phyloP scores from a whole-genome alignment of 1,140 invertebrate genomes.

The Atopsyche davidsoni region DNA sequence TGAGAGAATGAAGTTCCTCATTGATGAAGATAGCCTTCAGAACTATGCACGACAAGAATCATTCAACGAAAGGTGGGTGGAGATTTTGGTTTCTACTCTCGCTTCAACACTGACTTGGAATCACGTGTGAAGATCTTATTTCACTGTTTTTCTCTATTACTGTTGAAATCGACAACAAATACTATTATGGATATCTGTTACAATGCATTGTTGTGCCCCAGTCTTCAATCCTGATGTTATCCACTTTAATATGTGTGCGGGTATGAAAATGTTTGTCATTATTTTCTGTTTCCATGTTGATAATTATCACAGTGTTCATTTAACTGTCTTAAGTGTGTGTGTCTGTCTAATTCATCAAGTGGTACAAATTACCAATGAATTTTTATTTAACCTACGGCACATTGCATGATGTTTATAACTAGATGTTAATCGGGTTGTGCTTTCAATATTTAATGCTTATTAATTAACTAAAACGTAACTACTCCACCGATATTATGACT shows the following conservation, averaged over 20 bases:
- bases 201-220: slow-evolving; percentile 77
- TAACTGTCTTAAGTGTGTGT: slow-evolving; percentile 32
- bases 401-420: slow-evolving; percentile 17
- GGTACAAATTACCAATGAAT: slow-evolving; percentile 5
- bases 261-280: slow-evolving; percentile 30
- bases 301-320: slow-evolving; percentile 38
- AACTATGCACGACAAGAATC: slow-evolving; percentile 90
- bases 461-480: no score
- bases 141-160: slow-evolving; percentile 15
- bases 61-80: slow-evolving; percentile 93
- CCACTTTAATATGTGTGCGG: slow-evolving; percentile 30
- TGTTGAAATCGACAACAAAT: slow-evolving; percentile 18
- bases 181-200: slow-evolving; percentile 30
- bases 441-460: no score
- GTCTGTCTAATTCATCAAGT: slow-evolving; percentile 20
- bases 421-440: no score
- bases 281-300: slow-evolving; percentile 41
- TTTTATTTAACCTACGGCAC: slow-evolving; percentile 9
- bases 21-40: slow-evolving; percentile 95
- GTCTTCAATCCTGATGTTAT: slow-evolving; percentile 47
- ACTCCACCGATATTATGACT: no score
- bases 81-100: neutral
- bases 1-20: slow-evolving; percentile 95
- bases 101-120: slow-evolving; percentile 10
- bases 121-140: slow-evolving; percentile 20